Percentiles rank a stretch among this genome's conserved stretches.
phyloP scores from a whole-genome alignment of 2,113 vertebrate genomes.

The Pygoscelis antarcticus region DNA sequence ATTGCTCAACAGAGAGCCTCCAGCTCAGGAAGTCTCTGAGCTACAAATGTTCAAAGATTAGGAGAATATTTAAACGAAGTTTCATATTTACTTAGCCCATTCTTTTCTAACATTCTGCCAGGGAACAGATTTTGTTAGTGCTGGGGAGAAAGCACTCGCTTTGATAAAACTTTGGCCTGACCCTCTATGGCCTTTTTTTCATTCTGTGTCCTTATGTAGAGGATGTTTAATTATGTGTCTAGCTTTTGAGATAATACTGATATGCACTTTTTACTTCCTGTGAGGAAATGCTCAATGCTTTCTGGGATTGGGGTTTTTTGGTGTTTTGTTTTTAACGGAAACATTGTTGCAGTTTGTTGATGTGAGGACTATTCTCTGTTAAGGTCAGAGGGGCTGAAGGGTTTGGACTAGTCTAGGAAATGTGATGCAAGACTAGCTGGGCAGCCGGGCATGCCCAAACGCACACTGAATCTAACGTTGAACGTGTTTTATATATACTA shows the following conservation, averaged over 20 bases:
- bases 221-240: constrained; percentile 23
- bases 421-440: neutral
- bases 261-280: constrained; percentile 4
- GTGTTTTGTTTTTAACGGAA: neutral
- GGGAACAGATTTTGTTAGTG: neutral
- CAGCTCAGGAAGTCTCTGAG: neutral
- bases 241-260: constrained; percentile 25
- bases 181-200: neutral
- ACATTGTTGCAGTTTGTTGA: neutral
- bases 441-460: neutral
- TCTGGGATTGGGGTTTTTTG: neutral
- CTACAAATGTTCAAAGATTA: neutral
- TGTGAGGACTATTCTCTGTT: neutral
- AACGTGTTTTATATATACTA: neutral
- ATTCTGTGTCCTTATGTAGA: neutral
- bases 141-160: neutral
- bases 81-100: neutral
- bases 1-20: neutral
- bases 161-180: neutral
- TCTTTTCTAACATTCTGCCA: neutral
- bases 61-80: constrained; percentile 3
- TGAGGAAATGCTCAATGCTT: constrained; percentile 22
- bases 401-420: neutral
- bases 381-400: neutral
- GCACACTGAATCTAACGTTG: neutral